These are phyloP conservation scores for Rachycentron canadum DNA, from an alignment of 2,797 vertebrate species.

Conservation along the genomic window DNA sequence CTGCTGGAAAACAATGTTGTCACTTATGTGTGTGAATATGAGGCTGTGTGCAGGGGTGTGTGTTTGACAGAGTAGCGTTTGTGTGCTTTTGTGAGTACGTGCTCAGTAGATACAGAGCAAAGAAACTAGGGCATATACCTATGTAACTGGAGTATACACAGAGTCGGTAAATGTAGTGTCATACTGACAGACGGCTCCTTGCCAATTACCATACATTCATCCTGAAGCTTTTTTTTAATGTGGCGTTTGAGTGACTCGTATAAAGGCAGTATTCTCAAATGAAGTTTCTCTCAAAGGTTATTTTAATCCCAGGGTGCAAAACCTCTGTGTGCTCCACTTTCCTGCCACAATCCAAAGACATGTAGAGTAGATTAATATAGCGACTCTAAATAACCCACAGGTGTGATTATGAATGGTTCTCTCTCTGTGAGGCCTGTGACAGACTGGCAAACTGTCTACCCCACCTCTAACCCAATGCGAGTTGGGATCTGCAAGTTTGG, in stretches of 20 bases:
- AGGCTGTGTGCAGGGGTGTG: slow-evolving; percentile 31
- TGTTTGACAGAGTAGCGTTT: slow-evolving; percentile 18
- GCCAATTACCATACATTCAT: slow-evolving; percentile 20
- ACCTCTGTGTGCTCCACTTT: neutral
- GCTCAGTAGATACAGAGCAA: slow-evolving; percentile 16
- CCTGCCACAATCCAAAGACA: slow-evolving; percentile 5
- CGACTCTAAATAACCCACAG: neutral
- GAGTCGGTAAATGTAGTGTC: neutral
- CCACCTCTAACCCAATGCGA: neutral
- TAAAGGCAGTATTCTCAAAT: slow-evolving; percentile 11
- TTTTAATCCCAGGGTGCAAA: slow-evolving; percentile 19
- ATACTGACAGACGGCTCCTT: neutral
- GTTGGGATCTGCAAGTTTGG: neutral
- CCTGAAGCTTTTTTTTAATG: slow-evolving; percentile 15
- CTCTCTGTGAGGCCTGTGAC: neutral
- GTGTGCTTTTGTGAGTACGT: slow-evolving; percentile 21
- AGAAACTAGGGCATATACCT: slow-evolving; percentile 17
- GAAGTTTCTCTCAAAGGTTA: slow-evolving; percentile 5
- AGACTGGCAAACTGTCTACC: neutral
- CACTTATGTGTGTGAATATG: slow-evolving; percentile 66
- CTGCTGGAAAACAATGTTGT: slow-evolving; percentile 67
- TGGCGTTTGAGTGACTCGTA: neutral
- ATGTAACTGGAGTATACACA: slow-evolving; percentile 5
- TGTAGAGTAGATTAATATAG: neutral
- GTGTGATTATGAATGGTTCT: neutral